A percentile compares a stretch with the other conserved stretches of the same genome.
phyloP scores from a whole-genome alignment of 2,113 vertebrate genomes.

The Zosterops hypoxanthus region DNA sequence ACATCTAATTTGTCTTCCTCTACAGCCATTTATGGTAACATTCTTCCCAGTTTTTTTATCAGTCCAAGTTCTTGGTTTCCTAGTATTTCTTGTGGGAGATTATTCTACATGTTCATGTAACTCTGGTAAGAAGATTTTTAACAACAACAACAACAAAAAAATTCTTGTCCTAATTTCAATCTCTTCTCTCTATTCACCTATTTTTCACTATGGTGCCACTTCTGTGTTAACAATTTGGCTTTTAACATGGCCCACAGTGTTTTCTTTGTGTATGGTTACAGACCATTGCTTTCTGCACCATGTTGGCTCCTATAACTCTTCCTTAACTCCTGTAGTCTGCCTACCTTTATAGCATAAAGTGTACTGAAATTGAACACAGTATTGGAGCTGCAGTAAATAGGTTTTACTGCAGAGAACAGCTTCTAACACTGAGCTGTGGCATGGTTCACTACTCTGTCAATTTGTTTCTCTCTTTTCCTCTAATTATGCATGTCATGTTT shows the following conservation, averaged over 20 bases:
- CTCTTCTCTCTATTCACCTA: background rate
- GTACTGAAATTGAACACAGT: background rate
- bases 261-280: background rate
- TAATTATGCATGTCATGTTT: slow-evolving; percentile 6
- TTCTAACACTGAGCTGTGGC: background rate
- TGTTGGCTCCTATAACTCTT: background rate
- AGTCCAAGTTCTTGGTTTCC: background rate
- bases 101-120: background rate
- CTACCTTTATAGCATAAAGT: background rate
- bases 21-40: background rate
- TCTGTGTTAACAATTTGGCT: background rate
- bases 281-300: background rate
- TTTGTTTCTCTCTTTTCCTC: background rate
- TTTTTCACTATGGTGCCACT: background rate
- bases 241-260: background rate
- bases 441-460: background rate
- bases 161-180: background rate
- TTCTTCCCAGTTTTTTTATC: background rate
- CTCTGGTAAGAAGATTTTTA: background rate
- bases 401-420: background rate
- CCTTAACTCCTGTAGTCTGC: background rate
- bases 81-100: background rate
- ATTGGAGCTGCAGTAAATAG: background rate
- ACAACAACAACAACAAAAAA: too few relatives aligned
- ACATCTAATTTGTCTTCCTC: background rate